Base-by-base conservation (phyloP, 1,140 invertebrate genomes). In the Drosophila equinoxialis region DNA sequence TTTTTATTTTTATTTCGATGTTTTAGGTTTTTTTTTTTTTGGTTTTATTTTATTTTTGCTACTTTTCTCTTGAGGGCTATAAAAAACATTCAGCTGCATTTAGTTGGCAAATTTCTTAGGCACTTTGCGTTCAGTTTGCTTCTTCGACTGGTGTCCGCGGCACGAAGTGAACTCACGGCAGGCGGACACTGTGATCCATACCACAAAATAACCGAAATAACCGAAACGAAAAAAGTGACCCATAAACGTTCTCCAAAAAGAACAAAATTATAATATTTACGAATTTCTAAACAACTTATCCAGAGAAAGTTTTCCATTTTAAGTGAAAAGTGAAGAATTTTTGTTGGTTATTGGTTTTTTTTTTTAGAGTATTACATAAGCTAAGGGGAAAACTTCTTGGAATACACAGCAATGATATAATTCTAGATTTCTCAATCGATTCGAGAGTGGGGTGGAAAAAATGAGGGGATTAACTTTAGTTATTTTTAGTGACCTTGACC, bases 31-130 rank as follows among this genome's bases (percentile, higher is more conserved):
- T 14, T 23, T 57, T 69, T 61, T 37, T 72, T 71, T 70, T 35
- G 20, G 20, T 23, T 26, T 20, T 20, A 33, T 26, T 37, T 41
- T 26, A 48, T 17, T 48, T 59, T 60, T 58, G 30, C 37, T 57
- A 13, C 4, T 41, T 45, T 66, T 55, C 17, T 35, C 33, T 65
- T 48, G 62, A 59, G 26, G 60, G 65, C 78, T 86, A 81, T 86
- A 87, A 85, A 85, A 85, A 85, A 84, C 81, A 69, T 57, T 77
- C 77, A 85, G 81, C 81, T 87, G 76, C 73, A 62, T 33, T 58
- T 30, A 13, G 54, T 72, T 69, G 51, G 64, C 17, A 71, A 65
- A 54, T 64, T 74, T 72, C 68, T 68, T 66, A 30, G 55, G 59
- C 42, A 66, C 59, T 65, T 80, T 55, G 69, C 51, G 62, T 79